Base-by-base conservation (phyloP, 1,140 invertebrate genomes). In the Ceratina japonica region DNA sequence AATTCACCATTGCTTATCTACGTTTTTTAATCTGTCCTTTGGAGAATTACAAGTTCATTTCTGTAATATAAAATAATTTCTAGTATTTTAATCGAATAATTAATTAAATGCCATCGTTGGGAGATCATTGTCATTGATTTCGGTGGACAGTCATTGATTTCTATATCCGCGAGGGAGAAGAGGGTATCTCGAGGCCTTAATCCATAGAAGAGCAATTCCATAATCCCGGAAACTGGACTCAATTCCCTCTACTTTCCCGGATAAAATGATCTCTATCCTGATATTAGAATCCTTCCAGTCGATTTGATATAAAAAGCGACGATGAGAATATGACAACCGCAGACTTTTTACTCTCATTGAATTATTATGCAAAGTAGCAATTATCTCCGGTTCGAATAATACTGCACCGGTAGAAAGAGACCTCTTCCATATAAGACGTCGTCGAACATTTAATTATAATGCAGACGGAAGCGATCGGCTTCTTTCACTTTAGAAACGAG, bases 281-380 rank as follows among this genome's bases (percentile, higher is more conserved):
- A 85, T 83, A 85, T 85, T 85, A 73, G 73, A 75, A 52, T 64
- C 58, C 58, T 62, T 77, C 61, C 22, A 13, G 37, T 27, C 65
- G 71, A 71, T 81, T 79, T 72, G 71, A 84, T 56, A 52, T 22
- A 56, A 74, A 66, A 65, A 74, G 3, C 63, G 58, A 22, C 44
- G 52, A 56, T 44, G 22, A 22, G 27, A 68, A 70, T 18, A 71
- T 58, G 68, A 80, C 79, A 80, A 75, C 52, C 24, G 80, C 58
- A 49, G 22, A 75, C 22, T 61, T 82, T 83, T 86, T 72, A 65
- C 27, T 81, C 52, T 65, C 76, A 86, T 88, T 88, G 86, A 86
- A 89, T 88, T 87, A 89, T 89, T 88, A 89, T 89, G 87, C 80
- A 88, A 89, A 89, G 81, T 85, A 88, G 87, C 87, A 87, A 89